phyloP scores from a whole-genome alignment of 2,888 invertebrate species.

The Drosophila anceps region DNA sequence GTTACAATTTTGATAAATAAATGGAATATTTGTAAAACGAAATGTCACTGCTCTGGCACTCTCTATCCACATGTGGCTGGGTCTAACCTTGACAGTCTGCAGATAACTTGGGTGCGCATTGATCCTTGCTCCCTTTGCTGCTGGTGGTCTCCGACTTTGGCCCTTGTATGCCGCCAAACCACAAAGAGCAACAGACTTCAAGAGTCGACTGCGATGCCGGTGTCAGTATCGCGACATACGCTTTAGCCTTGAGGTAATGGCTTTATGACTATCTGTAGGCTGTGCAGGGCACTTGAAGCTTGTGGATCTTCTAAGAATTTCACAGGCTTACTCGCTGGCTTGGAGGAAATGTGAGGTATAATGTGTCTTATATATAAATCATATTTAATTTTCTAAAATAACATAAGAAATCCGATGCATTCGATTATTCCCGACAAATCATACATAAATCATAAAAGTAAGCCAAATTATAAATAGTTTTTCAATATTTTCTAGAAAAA shows the following conservation, averaged over 20 bases:
- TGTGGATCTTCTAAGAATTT: neutral
- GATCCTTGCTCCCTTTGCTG: constrained; percentile 16
- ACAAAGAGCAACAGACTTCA: constrained; percentile 28
- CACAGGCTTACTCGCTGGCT: neutral
- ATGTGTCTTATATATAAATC: neutral
- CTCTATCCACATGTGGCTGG: neutral
- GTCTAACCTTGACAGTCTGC: constrained; percentile 10
- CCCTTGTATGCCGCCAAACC: constrained; percentile 27
- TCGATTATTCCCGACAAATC: too few relatives aligned
- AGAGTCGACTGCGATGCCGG: constrained; percentile 11
- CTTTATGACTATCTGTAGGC: neutral
- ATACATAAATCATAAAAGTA: too few relatives aligned
- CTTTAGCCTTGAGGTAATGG: neutral
- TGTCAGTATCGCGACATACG: constrained; percentile 27
- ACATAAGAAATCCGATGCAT: too few relatives aligned
- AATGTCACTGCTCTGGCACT: neutral
- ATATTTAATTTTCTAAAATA: neutral
- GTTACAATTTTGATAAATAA: constrained; percentile 68
- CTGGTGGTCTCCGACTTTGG: constrained; percentile 23
- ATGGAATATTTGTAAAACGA: constrained; percentile 60
- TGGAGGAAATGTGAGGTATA: neutral
- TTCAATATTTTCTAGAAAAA: too few relatives aligned
- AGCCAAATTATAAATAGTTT: too few relatives aligned
- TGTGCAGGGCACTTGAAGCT: constrained; percentile 6
- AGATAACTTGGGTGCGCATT: neutral